phyloP scores from a whole-genome alignment of 2,113 vertebrate genomes.

The Mesoclemmys tuberculata region DNA sequence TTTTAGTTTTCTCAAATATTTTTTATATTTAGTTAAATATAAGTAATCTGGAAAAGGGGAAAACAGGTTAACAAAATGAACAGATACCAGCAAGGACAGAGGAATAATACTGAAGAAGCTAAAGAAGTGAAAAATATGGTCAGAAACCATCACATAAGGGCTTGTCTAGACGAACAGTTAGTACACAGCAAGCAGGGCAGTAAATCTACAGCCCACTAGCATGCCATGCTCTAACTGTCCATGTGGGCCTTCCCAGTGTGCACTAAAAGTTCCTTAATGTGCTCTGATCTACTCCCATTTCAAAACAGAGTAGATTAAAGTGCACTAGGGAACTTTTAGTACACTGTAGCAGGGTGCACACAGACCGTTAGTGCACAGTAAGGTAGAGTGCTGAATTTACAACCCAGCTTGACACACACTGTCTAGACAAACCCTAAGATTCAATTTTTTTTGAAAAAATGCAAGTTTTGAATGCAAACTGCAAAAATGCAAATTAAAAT shows the following conservation, averaged over 20 bases:
- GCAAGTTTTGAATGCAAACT: not conserved
- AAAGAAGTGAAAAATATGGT: not conserved
- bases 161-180: not conserved
- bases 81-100: not conserved
- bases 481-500: not conserved
- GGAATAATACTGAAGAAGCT: not conserved
- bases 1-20: not conserved
- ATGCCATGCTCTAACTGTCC: not conserved
- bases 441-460: not conserved
- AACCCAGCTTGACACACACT: not conserved
- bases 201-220: not conserved
- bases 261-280: not conserved
- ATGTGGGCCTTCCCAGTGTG: not conserved
- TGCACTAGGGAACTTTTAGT: not conserved
- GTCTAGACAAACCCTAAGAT: not conserved
- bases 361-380: not conserved
- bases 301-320: not conserved
- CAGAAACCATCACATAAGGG: not conserved
- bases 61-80: not conserved
- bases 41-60: not conserved
- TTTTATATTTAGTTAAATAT: not conserved
- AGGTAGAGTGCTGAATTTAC: not conserved
- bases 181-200: not conserved
- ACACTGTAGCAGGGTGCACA: not conserved
- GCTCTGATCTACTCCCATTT: not conserved